phyloP scores from a whole-genome alignment of 2,113 vertebrate genomes.

The Anguilla japonica region DNA sequence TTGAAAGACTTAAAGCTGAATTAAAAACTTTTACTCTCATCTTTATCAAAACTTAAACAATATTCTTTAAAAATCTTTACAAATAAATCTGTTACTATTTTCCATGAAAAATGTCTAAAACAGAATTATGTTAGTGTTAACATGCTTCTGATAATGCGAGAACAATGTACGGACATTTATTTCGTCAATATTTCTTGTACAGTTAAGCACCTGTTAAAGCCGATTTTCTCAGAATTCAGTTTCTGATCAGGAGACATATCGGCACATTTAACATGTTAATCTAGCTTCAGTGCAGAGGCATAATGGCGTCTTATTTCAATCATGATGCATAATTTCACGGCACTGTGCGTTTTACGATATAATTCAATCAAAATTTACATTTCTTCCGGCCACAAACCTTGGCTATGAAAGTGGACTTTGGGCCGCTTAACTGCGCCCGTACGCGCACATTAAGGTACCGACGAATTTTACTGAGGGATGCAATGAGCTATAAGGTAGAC shows the following conservation, averaged over 20 bases:
- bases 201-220: not conserved
- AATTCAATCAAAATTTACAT: conserved; percentile 7
- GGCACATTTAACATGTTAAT: not conserved
- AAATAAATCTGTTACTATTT: not conserved
- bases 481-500: conserved; percentile 4
- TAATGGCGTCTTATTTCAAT: not conserved
- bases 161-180: not conserved
- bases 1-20: not conserved
- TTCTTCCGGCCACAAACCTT: not conserved
- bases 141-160: not conserved
- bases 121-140: not conserved
- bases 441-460: not conserved
- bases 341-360: not conserved
- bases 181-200: not conserved
- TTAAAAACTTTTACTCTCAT: no score
- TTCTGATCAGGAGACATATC: not conserved
- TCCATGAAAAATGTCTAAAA: not conserved
- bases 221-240: not conserved
- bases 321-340: conserved; percentile 7
- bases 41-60: no score
- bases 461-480: not conserved
- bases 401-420: not conserved
- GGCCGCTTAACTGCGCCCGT: not conserved
- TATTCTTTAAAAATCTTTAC: no score
- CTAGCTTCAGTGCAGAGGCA: not conserved